Percentiles rank a stretch among this genome's conserved stretches.
phyloP scores from a whole-genome alignment of 1,140 invertebrate species.

The Bombus polaris region DNA sequence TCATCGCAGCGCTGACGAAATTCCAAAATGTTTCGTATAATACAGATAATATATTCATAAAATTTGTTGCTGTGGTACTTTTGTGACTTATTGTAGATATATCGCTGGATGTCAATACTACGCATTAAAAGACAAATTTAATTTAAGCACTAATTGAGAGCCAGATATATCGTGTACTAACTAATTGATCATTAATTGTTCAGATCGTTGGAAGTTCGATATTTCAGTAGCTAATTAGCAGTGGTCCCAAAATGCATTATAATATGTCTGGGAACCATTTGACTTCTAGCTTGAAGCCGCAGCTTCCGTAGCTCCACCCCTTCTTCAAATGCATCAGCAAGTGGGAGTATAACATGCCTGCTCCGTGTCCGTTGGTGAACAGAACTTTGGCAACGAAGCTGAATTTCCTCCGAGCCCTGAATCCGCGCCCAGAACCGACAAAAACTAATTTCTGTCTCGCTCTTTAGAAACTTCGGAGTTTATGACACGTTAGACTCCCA shows the following conservation, averaged over 20 bases:
- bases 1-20: too few relatives aligned
- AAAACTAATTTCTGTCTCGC: slow-evolving; percentile 31
- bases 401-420: neutral
- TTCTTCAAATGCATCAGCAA: neutral
- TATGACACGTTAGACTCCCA: slow-evolving; percentile 21
- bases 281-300: neutral
- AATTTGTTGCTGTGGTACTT: too few relatives aligned
- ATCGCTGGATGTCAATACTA: too few relatives aligned
- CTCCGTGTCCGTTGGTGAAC: neutral
- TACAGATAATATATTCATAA: too few relatives aligned
- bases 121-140: too few relatives aligned
- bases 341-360: slow-evolving; percentile 9
- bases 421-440: neutral
- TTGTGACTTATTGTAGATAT: too few relatives aligned
- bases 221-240: neutral
- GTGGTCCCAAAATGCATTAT: neutral
- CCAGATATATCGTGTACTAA: too few relatives aligned
- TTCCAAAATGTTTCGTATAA: too few relatives aligned
- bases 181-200: neutral
- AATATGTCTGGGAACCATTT: neutral
- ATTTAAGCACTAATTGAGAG: neutral
- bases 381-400: slow-evolving; percentile 20
- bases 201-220: neutral
- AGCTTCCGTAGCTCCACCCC: neutral
- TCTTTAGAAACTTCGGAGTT: neutral